Percentiles rank a stretch among this genome's conserved stretches.
Evolutionary conservation across 2,113 vertebrate genomes (phyloP).

Genomic region (Ciconia maguari): DNA sequence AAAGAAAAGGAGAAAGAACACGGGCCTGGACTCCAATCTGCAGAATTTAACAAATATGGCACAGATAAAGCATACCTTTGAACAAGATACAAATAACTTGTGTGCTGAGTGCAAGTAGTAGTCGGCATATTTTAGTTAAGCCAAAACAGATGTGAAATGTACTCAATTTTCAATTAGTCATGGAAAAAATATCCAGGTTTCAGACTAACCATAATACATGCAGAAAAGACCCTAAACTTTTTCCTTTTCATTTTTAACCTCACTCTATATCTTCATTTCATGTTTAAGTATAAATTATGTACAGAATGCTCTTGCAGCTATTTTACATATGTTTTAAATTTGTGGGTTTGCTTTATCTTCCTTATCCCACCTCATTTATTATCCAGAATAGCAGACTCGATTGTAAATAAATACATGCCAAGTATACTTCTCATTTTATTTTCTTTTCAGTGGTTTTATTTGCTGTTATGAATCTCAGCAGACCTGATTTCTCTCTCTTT

Average conservation of each 20-base stretch:
- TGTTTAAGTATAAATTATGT: background rate
- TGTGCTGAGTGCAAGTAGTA: background rate
- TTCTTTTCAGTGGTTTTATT: background rate
- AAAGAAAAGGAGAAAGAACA: background rate
- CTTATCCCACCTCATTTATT: background rate
- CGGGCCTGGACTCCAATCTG: background rate
- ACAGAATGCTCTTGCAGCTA: background rate
- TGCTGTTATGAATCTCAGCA: background rate
- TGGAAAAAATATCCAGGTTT: constrained; percentile 3
- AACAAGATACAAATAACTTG: background rate
- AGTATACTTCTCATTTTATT: background rate
- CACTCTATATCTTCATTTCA: background rate
- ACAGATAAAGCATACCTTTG: background rate
- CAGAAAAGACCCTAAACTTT: background rate
- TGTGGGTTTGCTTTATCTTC: background rate
- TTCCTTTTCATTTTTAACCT: constrained; percentile 5
- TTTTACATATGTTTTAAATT: constrained; percentile 6
- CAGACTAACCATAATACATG: background rate
- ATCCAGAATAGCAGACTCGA: background rate
- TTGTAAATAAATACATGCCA: constrained; percentile 14
- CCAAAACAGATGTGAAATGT: background rate
- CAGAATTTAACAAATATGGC: background rate
- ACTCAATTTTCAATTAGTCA: constrained; percentile 11
- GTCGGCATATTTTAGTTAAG: background rate
- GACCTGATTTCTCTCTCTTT: background rate